phyloP scores from a whole-genome alignment of 2,797 vertebrate species.

The Syndactyla subalaris region DNA sequence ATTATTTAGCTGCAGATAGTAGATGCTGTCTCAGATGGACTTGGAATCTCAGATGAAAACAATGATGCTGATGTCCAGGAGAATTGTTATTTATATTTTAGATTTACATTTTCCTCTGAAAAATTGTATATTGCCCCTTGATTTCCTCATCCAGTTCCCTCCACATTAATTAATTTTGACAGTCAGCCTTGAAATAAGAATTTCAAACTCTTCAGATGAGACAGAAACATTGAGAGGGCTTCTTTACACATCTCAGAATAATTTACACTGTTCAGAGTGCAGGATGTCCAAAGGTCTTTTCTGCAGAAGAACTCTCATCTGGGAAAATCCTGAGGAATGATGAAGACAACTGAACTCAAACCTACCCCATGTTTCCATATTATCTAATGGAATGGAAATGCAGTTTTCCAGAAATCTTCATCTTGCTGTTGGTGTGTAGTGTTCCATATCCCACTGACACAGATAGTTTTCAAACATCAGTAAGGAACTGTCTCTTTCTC shows the following conservation, averaged over 20 bases:
- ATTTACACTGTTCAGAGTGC: not conserved
- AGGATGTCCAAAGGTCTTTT: not conserved
- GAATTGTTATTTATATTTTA: not conserved
- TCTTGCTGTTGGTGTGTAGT: not conserved
- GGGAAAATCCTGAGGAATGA: not conserved
- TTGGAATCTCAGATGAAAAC: not conserved
- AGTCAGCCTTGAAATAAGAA: not conserved
- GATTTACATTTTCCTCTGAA: not conserved
- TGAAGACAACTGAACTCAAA: not conserved
- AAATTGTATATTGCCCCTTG: not conserved
- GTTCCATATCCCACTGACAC: not conserved
- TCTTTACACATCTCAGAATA: not conserved
- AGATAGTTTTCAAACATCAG: not conserved
- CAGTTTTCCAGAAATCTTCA: not conserved
- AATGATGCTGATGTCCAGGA: not conserved
- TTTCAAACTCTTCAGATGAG: not conserved
- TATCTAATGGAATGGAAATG: not conserved
- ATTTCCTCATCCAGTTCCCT: not conserved
- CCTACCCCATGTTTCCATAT: not conserved
- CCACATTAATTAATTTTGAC: not conserved
- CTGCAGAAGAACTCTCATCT: not conserved
- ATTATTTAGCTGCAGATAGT: not conserved
- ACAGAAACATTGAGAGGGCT: not conserved
- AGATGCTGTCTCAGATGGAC: not conserved
- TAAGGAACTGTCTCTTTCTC: not conserved